Evolutionary conservation across 2,797 vertebrate species (phyloP), one percentile per base, ranked within the genome.

Genomic region (Coreius guichenoti): DNA sequence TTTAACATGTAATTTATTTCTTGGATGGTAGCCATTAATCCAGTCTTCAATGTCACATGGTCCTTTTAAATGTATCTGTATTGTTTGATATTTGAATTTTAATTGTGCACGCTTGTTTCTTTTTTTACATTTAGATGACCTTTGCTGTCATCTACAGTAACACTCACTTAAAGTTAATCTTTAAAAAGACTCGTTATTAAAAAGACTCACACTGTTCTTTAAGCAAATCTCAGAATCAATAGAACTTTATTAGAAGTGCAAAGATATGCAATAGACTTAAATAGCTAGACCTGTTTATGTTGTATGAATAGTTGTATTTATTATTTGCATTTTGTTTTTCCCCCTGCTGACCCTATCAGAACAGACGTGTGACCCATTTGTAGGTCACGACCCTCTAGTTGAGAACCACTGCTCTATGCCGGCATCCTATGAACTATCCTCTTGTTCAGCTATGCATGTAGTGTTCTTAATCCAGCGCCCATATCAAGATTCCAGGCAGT

Each of bases 401-500:
- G 81, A 83, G 58, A 83, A 63, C 56, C 43, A 36, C 70, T 33
- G 72, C 47, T 84, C 36, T 19, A 13, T 68, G 19, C 21, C 13
- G 2, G 7, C 5, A 0, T 49, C 77, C 39, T 29, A 47, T 47
- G 82, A 72, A 78, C 67, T 79, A 61, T 82, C 31, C 33, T 74
- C 39, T 58, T 16, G 43, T 80, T 43, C 76, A 84, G 85, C 67
- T 82, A 80, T 67, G 45, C 56, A 72, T 76, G 79, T 86, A 85
- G 83, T 58, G 74, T 82, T 85, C 67, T 63, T 63, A 84, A 78
- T 78, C 31, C 80, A 92, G 91, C 88, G 87, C 92, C 92, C 90
- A 93, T 94, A 93, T 94, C 88, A 91, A 84, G 90, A 92, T 94
- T 95, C 93, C 92, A 89, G 91, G 92, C 91, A 90, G 90, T 88